Conservation (phyloP, 1,140 invertebrate genomes). For the Tenebrio molitor region DNA sequence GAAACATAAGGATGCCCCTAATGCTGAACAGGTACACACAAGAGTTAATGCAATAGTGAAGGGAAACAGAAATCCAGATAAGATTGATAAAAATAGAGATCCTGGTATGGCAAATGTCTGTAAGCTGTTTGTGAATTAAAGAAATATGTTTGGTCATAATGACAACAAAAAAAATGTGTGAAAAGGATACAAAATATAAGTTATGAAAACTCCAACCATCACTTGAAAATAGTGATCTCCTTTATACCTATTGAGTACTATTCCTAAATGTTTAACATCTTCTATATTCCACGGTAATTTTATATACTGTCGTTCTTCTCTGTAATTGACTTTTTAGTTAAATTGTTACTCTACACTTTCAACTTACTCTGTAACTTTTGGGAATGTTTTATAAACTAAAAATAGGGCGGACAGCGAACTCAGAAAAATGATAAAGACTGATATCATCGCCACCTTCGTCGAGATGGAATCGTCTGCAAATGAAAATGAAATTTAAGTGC, state of each 20-base stretch:
- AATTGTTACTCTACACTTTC: constrained; percentile 20
- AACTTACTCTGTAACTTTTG: constrained; percentile 86
- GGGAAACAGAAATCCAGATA: constrained; percentile 97
- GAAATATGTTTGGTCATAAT: constrained; percentile 17
- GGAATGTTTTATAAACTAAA: constrained; percentile 83
- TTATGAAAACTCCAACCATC: constrained; percentile 87
- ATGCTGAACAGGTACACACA: constrained; percentile 96
- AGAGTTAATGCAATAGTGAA: constrained; percentile 90
- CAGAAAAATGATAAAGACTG: constrained; percentile 76
- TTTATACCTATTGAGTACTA: constrained; percentile 93
- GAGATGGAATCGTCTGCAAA: constrained; percentile 43
- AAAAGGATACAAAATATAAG: constrained; percentile 99
- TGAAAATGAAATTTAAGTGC: not conserved
- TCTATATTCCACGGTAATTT: constrained; percentile 95
- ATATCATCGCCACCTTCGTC: constrained; percentile 71
- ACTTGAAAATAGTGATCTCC: constrained; percentile 96
- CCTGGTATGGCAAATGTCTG: constrained; percentile 99
- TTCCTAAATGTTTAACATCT: constrained; percentile 95
- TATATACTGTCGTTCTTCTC: constrained; percentile 89
- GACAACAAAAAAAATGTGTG: not conserved
- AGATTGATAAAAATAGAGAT: constrained; percentile 97
- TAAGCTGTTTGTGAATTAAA: constrained; percentile 74
- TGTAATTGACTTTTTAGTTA: constrained; percentile 70
- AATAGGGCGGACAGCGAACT: constrained; percentile 73
- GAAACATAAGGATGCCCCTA: constrained; percentile 97